Conservation (phyloP, 2,797 vertebrate genomes). For the Urocyon cinereoargenteus region DNA sequence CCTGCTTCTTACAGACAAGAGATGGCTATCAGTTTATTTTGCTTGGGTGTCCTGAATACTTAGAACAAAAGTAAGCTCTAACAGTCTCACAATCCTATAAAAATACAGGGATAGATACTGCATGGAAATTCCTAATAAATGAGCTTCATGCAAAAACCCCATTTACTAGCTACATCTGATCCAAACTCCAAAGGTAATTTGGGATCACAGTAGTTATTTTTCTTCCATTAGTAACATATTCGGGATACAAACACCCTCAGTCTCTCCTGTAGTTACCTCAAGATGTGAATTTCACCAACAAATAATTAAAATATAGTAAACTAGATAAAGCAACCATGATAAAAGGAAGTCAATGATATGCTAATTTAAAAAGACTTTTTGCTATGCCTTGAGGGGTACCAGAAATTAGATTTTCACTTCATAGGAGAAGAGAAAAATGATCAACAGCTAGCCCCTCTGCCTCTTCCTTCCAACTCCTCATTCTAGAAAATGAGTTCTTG, state of each 20-base stretch:
- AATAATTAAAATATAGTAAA: constrained; percentile 63
- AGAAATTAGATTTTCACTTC: constrained; percentile 36
- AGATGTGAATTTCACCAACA: constrained; percentile 29
- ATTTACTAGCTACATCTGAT: not conserved
- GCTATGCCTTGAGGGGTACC: not conserved
- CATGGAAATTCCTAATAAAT: not conserved
- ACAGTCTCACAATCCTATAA: not conserved
- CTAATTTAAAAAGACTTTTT: not conserved
- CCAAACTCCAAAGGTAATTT: not conserved
- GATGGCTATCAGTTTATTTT: not conserved
- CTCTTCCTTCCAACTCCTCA: not conserved
- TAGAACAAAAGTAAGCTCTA: not conserved
- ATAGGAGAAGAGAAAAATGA: not conserved
- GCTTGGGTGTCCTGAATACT: not conserved
- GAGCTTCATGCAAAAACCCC: not conserved
- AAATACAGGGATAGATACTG: constrained; percentile 6
- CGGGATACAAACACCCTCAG: not conserved
- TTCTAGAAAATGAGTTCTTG: not conserved
- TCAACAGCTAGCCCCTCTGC: not conserved
- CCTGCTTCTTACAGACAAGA: not conserved
- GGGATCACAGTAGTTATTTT: not conserved
- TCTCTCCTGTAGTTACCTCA: not conserved
- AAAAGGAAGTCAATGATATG: constrained; percentile 50
- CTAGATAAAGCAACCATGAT: constrained; percentile 2
- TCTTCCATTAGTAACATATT: not conserved